Conservation (phyloP, 1,140 invertebrate species). For the Eurosta solidaginis region DNA sequence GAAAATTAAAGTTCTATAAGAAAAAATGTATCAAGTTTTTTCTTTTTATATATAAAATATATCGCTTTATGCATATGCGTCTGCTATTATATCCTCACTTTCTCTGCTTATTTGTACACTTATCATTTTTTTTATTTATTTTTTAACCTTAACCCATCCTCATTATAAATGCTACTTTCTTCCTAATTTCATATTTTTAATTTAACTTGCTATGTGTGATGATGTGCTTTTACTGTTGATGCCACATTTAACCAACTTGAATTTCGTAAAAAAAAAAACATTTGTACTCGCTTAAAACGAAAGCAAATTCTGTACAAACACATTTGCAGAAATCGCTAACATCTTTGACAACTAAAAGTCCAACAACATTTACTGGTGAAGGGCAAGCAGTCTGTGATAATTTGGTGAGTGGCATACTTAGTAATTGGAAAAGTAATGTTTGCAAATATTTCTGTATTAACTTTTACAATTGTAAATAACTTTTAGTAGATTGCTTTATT, state of each 20-base stretch:
- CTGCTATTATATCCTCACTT: background rate
- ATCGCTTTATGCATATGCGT: background rate
- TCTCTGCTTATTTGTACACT: background rate
- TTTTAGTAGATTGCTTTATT: background rate
- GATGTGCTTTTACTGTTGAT: constrained; percentile 17
- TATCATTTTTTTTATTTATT: background rate
- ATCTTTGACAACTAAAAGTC: constrained; percentile 52
- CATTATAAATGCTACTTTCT: background rate
- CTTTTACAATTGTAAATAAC: background rate
- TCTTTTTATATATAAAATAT: background rate
- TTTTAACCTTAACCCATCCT: background rate
- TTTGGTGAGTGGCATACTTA: constrained; percentile 52
- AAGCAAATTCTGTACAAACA: constrained; percentile 32
- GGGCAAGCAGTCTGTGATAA: constrained; percentile 58
- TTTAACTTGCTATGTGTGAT: background rate
- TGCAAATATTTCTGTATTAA: background rate
- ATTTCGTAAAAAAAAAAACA: background rate
- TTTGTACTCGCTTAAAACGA: constrained; percentile 22
- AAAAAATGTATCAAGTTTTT: background rate
- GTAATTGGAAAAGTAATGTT: background rate
- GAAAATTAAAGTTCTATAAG: background rate
- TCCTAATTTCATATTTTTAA: background rate
- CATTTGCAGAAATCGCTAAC: constrained; percentile 54
- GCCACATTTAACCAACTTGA: constrained; percentile 1
- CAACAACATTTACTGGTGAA: constrained; percentile 54